These are phyloP conservation scores for Amblyjoppa proteus DNA, from an alignment of 2,888 invertebrate species.

Conservation along the genomic window DNA sequence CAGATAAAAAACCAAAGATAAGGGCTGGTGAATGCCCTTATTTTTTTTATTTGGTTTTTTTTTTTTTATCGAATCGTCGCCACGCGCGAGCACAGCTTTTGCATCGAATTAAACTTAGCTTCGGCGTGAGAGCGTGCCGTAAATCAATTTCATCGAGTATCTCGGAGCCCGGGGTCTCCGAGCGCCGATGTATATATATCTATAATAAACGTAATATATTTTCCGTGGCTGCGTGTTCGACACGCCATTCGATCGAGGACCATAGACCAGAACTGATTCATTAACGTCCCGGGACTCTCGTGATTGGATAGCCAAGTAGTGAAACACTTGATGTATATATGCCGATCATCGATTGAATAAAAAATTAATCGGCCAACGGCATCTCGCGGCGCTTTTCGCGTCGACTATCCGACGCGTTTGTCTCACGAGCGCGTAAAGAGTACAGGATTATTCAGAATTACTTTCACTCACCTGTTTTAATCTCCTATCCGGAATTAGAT, in stretches of 20 bases:
- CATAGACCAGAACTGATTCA: slow-evolving; percentile 60
- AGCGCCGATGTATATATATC: slow-evolving; percentile 13
- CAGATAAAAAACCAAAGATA: not conserved
- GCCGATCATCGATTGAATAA: slow-evolving; percentile 39
- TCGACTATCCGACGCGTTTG: slow-evolving; percentile 3
- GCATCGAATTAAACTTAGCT: slow-evolving; percentile 47
- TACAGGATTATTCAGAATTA: slow-evolving; percentile 35
- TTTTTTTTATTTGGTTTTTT: not conserved
- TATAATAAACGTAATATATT: slow-evolving; percentile 44
- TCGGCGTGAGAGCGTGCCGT: slow-evolving; percentile 39
- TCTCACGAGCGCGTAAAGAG: slow-evolving; percentile 22
- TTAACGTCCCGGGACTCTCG: slow-evolving; percentile 61
- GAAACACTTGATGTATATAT: slow-evolving; percentile 52
- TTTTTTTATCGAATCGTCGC: not conserved
- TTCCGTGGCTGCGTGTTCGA: slow-evolving; percentile 43
- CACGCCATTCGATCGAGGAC: slow-evolving; percentile 59
- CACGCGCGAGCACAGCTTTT: not conserved
- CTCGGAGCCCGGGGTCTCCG: slow-evolving; percentile 15
- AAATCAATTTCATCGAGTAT: slow-evolving; percentile 58
- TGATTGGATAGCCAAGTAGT: slow-evolving; percentile 48
- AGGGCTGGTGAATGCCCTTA: not conserved
- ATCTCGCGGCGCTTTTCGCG: slow-evolving; percentile 25
- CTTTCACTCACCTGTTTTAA: not conserved
- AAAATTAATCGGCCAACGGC: slow-evolving; percentile 53
- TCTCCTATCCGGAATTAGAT: not conserved